phyloP scores from a whole-genome alignment of 2,888 invertebrate species.

The Orthosia gracilis region DNA sequence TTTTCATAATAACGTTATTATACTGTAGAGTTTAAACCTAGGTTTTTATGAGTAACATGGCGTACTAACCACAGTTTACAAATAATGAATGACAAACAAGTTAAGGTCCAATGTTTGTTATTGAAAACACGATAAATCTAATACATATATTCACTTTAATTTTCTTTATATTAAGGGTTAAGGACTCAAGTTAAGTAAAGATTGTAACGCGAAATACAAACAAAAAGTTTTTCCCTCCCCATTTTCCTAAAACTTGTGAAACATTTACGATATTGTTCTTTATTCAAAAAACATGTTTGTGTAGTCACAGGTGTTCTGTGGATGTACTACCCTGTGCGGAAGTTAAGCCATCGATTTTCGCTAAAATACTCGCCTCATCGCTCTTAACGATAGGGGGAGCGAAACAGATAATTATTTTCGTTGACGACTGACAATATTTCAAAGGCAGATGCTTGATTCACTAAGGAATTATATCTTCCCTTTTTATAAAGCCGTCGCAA shows the following conservation, averaged over 20 bases:
- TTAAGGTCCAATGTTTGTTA: constrained; percentile 11
- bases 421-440: constrained; percentile 79
- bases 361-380: constrained; percentile 77
- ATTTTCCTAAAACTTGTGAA: constrained; percentile 46
- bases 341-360: constrained; percentile 73
- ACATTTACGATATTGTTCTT: constrained; percentile 58
- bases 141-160: background rate
- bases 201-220: constrained; percentile 49
- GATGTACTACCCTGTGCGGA: constrained; percentile 54
- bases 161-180: constrained; percentile 27
- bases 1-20: constrained; percentile 12
- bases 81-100: constrained; percentile 42
- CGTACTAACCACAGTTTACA: constrained; percentile 18
- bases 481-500: constrained; percentile 71
- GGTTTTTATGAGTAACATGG: constrained; percentile 24
- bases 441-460: constrained; percentile 81
- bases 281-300: constrained; percentile 64
- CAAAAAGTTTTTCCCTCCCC: constrained; percentile 43
- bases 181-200: constrained; percentile 32
- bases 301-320: constrained; percentile 70
- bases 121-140: constrained; percentile 3
- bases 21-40: background rate
- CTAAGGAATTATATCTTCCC: constrained; percentile 73
- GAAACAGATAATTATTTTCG: constrained; percentile 82
- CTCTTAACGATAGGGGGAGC: constrained; percentile 76